Evolutionary conservation across 2,888 invertebrate genomes (phyloP).

Genomic region (Drosophila demipolita): DNA sequence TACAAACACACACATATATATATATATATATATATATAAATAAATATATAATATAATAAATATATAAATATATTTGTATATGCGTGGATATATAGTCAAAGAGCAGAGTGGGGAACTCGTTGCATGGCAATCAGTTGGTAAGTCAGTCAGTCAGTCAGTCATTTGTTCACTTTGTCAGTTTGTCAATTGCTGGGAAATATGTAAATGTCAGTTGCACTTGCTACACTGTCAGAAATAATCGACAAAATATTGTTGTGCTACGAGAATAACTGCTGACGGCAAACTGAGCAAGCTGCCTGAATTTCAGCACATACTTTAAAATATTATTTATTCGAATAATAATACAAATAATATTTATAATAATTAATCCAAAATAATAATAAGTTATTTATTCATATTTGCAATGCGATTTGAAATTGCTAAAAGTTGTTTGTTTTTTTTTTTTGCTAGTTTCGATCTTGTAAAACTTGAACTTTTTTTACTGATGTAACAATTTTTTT

Average conservation of each 20-base stretch:
- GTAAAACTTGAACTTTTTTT: background rate
- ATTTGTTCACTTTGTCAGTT: conserved; percentile 31
- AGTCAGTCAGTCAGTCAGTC: conserved; percentile 34
- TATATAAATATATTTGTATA: background rate
- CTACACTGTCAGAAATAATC: background rate
- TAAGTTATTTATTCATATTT: background rate
- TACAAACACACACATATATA: background rate
- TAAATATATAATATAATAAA: no score
- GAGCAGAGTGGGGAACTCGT: conserved; percentile 46
- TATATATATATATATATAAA: background rate
- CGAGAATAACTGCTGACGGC: no score
- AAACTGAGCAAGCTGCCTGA: no score
- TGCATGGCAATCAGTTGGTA: conserved; percentile 53
- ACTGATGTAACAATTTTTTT: no score
- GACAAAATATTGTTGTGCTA: background rate
- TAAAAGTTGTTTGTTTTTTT: no score
- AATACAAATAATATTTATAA: no score
- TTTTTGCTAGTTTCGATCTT: no score
- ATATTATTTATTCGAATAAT: no score
- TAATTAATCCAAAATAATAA: background rate
- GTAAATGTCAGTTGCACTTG: background rate
- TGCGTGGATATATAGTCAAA: conserved; percentile 46
- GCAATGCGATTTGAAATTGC: no score
- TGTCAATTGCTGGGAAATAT: conserved; percentile 25
- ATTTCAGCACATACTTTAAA: no score